These are phyloP conservation scores for Ryuthela nishihirai DNA, from an alignment of 2,888 invertebrate species.

Conservation along the genomic window DNA sequence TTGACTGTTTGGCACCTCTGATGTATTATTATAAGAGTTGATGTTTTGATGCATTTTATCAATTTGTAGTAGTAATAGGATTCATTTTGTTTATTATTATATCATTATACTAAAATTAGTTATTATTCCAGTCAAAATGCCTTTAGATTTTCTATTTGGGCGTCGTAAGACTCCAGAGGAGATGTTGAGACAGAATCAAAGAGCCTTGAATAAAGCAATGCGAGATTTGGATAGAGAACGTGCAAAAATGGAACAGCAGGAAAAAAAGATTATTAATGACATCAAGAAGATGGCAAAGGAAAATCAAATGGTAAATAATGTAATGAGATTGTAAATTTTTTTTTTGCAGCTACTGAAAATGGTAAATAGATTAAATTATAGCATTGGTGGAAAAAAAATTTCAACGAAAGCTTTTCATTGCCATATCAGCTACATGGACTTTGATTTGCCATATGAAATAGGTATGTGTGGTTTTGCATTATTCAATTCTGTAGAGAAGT, in stretches of 20 bases:
- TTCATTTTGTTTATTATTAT: too few relatives aligned
- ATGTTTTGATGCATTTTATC: too few relatives aligned
- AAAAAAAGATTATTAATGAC: conserved; percentile 96
- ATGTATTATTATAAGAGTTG: too few relatives aligned
- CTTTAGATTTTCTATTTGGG: conserved; percentile 87
- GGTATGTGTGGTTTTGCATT: too few relatives aligned
- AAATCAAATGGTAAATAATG: conserved; percentile 81
- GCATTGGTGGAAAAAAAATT: too few relatives aligned
- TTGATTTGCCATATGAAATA: background rate
- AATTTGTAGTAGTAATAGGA: too few relatives aligned
- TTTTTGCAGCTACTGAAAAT: background rate
- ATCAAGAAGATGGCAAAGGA: conserved; percentile 99
- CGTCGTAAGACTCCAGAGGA: conserved; percentile 95
- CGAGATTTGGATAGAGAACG: conserved; percentile 92
- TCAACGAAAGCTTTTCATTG: background rate
- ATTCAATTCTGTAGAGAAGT: too few relatives aligned
- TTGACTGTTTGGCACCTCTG: too few relatives aligned
- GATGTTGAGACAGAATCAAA: conserved; percentile 96
- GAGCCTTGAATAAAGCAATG: conserved; percentile 97
- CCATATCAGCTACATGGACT: background rate
- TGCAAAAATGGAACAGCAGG: conserved; percentile 95
- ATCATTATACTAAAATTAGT: too few relatives aligned
- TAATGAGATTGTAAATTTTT: background rate
- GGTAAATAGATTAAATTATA: background rate
- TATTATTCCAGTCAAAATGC: conserved; percentile 7